Evolutionary conservation across 2,797 vertebrate species (phyloP).

Genomic region (Sphenopsis melanotis): DNA sequence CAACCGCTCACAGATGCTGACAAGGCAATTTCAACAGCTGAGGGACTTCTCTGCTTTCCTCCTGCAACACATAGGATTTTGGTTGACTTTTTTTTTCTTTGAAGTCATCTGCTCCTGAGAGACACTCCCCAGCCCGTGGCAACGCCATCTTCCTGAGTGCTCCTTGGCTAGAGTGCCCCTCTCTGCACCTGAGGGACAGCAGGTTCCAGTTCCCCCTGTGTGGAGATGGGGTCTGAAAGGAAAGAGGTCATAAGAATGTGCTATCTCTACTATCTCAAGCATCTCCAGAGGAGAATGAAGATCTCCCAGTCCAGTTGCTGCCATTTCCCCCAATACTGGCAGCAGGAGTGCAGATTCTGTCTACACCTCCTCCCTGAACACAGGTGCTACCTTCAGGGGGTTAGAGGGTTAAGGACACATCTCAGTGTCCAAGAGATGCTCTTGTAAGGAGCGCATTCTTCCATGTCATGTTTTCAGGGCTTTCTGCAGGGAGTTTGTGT

Average conservation of each 20-base stretch:
- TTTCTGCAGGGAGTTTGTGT: neutral
- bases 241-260: neutral
- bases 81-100: neutral
- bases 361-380: neutral
- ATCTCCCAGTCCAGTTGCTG: neutral
- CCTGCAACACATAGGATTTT: neutral
- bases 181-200: neutral
- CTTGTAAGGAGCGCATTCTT: neutral
- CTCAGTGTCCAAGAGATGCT: neutral
- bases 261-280: neutral
- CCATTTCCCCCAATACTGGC: accelerated
- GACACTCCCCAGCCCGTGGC: neutral
- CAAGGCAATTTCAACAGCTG: constrained; percentile 51
- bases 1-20: constrained; percentile 29
- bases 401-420: neutral
- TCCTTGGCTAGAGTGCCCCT: neutral
- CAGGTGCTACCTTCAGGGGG: neutral
- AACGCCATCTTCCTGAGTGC: neutral
- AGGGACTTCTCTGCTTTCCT: constrained; percentile 21
- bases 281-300: neutral
- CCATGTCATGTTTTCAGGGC: neutral
- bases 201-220: neutral
- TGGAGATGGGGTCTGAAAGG: neutral
- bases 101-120: neutral
- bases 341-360: neutral